Evolutionary conservation across 2,113 vertebrate genomes (phyloP).

Genomic region (Laticauda laticaudata): DNA sequence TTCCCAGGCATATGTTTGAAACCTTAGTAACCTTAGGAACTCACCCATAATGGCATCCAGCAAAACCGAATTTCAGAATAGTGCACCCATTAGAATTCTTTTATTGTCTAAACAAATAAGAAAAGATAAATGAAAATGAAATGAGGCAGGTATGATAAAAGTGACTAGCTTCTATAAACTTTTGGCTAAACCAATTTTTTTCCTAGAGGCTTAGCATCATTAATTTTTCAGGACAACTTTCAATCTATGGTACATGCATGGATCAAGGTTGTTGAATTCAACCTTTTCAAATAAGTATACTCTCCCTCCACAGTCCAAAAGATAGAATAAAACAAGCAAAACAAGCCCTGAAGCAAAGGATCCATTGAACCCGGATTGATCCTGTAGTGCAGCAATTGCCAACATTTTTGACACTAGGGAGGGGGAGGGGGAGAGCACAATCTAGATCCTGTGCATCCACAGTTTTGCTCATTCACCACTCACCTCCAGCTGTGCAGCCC

Average conservation of each 20-base stretch:
- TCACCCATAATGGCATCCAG: conserved; percentile 86
- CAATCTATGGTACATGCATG: background rate
- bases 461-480: too few relatives aligned
- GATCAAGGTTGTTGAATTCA: background rate
- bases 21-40: conserved; percentile 46
- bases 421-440: background rate
- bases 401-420: background rate
- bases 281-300: background rate
- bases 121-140: background rate
- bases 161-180: background rate
- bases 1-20: background rate
- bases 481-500: too few relatives aligned
- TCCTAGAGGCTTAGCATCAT: background rate
- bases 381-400: background rate
- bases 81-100: conserved; percentile 83
- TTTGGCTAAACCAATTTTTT: background rate
- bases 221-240: background rate
- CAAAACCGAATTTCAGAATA: conserved; percentile 80
- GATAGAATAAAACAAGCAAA: background rate
- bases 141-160: background rate
- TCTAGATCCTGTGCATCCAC: background rate
- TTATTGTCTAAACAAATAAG: conserved; percentile 73
- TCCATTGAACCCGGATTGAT: background rate
- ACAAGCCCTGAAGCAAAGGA: background rate
- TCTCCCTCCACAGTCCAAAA: background rate